Conservation (phyloP, 2,888 invertebrate genomes). For the Cheilosia urbana region DNA sequence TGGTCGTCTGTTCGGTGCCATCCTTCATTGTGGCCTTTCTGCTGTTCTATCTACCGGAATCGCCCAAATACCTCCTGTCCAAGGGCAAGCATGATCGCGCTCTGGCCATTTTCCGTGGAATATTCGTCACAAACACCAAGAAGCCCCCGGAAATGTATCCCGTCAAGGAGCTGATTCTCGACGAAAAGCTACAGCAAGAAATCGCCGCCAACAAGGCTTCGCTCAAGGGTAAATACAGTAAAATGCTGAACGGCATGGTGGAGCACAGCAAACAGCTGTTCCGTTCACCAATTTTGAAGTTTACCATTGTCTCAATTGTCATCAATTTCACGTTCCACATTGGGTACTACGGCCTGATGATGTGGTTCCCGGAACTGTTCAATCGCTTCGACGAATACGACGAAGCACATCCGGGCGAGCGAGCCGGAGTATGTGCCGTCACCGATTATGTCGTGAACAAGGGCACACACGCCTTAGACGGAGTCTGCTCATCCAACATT, state of each 20-base stretch:
- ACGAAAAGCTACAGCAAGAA: conserved; percentile 84
- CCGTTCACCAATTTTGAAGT: conserved; percentile 91
- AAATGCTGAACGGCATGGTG: conserved; percentile 90
- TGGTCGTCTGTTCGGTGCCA: conserved; percentile 94
- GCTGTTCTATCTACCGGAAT: conserved; percentile 93
- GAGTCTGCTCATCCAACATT: conserved; percentile 89
- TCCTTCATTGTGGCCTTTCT: conserved; percentile 94
- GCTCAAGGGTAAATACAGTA: conserved; percentile 88
- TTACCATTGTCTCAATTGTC: conserved; percentile 92
- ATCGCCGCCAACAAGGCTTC: conserved; percentile 84
- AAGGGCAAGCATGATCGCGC: conserved; percentile 92
- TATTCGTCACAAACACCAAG: conserved; percentile 91
- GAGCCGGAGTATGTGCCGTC: conserved; percentile 90
- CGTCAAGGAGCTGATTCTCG: conserved; percentile 88
- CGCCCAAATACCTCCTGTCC: conserved; percentile 94
- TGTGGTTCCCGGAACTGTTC: conserved; percentile 98
- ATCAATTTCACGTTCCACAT: conserved; percentile 97
- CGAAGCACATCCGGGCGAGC: conserved; percentile 87
- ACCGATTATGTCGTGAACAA: conserved; percentile 90
- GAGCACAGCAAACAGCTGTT: conserved; percentile 93
- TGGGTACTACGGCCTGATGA: conserved; percentile 97
- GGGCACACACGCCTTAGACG: conserved; percentile 86
- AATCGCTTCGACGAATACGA: conserved; percentile 94
- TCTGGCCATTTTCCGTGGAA: conserved; percentile 91
- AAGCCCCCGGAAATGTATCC: conserved; percentile 90